Percentiles rank a stretch among this genome's conserved stretches.
Evolutionary conservation across 2,888 invertebrate genomes (phyloP).

Genomic region (Beris morrisii): DNA sequence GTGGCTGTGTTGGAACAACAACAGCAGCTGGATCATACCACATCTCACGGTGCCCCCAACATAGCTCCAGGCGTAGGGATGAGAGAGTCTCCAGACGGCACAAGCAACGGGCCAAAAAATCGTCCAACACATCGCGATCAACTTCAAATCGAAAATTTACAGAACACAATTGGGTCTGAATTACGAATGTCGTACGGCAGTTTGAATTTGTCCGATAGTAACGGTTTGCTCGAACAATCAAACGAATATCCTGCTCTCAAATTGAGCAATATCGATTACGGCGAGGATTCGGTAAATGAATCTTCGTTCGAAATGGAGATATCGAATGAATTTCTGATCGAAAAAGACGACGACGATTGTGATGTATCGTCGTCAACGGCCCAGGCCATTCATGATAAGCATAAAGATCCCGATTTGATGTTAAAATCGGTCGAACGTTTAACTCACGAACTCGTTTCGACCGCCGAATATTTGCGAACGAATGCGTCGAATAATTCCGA

Average conservation of each 20-base stretch:
- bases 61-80: conserved; percentile 60
- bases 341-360: conserved; percentile 50
- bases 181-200: conserved; percentile 40
- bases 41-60: conserved; percentile 55
- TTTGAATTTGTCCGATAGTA: conserved; percentile 46
- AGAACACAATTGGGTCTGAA: conserved; percentile 43
- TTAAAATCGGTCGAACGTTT: conserved; percentile 67
- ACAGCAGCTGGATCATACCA: conserved; percentile 54
- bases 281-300: conserved; percentile 55
- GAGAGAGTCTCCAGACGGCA: conserved; percentile 51
- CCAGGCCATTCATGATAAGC: conserved; percentile 52
- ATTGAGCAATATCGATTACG: conserved; percentile 49
- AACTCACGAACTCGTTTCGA: conserved; percentile 66
- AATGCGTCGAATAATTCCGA: conserved; percentile 45
- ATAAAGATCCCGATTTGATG: conserved; percentile 68
- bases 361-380: conserved; percentile 38
- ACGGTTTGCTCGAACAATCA: conserved; percentile 46
- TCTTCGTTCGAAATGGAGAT: conserved; percentile 57
- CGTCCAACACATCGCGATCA: conserved; percentile 39
- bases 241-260: conserved; percentile 59
- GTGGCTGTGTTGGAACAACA: conserved; percentile 61
- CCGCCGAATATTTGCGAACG: conserved; percentile 64
- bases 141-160: conserved; percentile 40
- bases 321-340: conserved; percentile 57
- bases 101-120: conserved; percentile 37